Evolutionary conservation across 2,797 vertebrate species (phyloP), one percentile per base, ranked within the genome.

Genomic region (Falco novaeseelandiae): DNA sequence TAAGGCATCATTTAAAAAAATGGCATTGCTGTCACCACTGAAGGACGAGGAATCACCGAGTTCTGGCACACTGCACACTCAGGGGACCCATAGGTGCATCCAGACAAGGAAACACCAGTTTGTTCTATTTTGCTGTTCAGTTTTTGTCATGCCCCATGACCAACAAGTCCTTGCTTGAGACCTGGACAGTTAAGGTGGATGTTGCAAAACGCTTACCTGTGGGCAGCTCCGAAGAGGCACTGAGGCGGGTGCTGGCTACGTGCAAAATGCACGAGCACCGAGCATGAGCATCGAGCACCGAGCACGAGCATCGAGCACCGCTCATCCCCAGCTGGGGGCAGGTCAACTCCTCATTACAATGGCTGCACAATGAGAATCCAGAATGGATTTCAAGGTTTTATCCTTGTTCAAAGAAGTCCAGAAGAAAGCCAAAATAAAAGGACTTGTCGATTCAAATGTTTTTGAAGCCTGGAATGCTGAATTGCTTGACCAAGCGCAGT

Each of bases 271-370:
- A 72, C 0, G 0, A 51, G 10, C 14, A 12, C 5, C 36, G 36
- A 36, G 38, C 38, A 38, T 36, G 36, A 10, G 36, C 36, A 36
- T 36, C 36, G 36, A 36, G 36, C 9, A 36, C 36, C 5, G 36
- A 38, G 36, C 36, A 38, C 10, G 36, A 38, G 36, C 36, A 38
- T 38, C 0, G 0, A 51, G 10, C 14, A 12, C 1, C 30, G 34
- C 3, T 48, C 17, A 58, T 59, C 49, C 52, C 25, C 44, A 71
- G 38, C 0, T 58, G 42, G 2, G 14, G 48, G 22, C 73, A 82
- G 36, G 4, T 49, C 23, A 87, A 40, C 17, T 3, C 17, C 49
- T 70, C 57, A 15, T 21, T 10, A 42, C 22, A 59, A 44, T 67
- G 46, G 26, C 36, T 17, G 36, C 40, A 76, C 76, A 44, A 8